Percentiles rank a stretch among this genome's conserved stretches.
Evolutionary conservation across 2,888 invertebrate genomes (phyloP).

Genomic region (Aspidiotus destructor): DNA sequence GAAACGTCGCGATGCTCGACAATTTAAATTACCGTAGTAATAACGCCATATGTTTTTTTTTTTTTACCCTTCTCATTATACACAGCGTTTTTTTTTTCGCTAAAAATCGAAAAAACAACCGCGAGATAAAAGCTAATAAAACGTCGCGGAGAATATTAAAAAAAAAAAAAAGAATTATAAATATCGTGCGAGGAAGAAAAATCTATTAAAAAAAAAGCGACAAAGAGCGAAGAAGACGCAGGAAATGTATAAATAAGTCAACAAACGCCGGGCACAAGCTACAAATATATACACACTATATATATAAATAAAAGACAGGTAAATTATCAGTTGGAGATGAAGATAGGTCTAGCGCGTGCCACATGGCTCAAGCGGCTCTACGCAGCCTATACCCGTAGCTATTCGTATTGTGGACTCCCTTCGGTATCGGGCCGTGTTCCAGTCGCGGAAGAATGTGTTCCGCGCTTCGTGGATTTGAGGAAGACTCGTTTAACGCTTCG

Average conservation of each 20-base stretch:
- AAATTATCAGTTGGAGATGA: conserved; percentile 30
- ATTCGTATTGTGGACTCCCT: conserved; percentile 12
- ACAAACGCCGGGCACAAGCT: conserved; percentile 10
- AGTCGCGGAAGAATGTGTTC: conserved; percentile 29
- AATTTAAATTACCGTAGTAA: no score
- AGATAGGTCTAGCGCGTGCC: conserved; percentile 29
- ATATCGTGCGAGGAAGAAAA: background rate
- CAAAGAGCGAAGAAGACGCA: background rate
- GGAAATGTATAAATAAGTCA: conserved; percentile 28
- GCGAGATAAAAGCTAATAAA: background rate
- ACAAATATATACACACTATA: conserved; percentile 2
- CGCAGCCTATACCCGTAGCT: background rate
- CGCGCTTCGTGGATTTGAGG: conserved; percentile 29
- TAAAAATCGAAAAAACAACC: no score
- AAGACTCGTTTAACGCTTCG: conserved; percentile 30
- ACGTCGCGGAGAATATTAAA: background rate
- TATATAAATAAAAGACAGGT: conserved; percentile 21
- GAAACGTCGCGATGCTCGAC: no score
- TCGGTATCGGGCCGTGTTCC: conserved; percentile 16
- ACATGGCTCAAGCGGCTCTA: conserved; percentile 20
- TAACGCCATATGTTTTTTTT: no score
- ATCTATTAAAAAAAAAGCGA: conserved; percentile 7
- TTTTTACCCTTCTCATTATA: no score
- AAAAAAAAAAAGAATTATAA: conserved; percentile 1
- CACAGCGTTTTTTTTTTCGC: no score